Evolutionary conservation across 2,797 vertebrate genomes (phyloP), one percentile per base, ranked within the genome.

Genomic region (Sebastes steindachneri): DNA sequence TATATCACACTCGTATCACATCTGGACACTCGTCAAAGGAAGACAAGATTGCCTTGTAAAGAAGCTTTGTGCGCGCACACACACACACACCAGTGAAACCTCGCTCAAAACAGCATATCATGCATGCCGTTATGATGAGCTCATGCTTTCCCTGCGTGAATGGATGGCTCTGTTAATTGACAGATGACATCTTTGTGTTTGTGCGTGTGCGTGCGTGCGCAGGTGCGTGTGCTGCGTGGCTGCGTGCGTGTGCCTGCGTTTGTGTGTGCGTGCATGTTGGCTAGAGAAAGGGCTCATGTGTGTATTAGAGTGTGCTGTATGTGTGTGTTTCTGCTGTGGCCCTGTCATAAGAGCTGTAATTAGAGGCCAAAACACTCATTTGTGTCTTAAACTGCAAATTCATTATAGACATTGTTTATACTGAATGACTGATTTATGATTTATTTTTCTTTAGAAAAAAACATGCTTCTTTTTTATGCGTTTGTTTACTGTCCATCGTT

Each of bases 101-200:
- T 31, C 19, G 3, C n/a, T 75, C 28, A 26, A 37, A 69, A 15
- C 57, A 60, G 72, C 35, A n/a, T 31, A 37, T 75, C 75, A 68
- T 7, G 77, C 76, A 83, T 90, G 75, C 84, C 71, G 4, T 9
- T 64, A 53, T 67, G 67, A 83, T 88, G 84, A 21, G 26, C 53
- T 88, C 85, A 84, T 86, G 45, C 58, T 45, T 72, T 68, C 29
- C 7, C 59, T 7, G 37, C 1, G 3, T 93, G 83, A 93, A 91
- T 86, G 48, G 86, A 83, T 1, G 66, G 1, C 77, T 74, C 90
- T 94, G 90, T 91, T 65, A 31, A 25, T 33, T 55, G 60, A 82
- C 67, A 83, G 69, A 80, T 70, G 59, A 25, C 51, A 33, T 86
- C 33, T 86, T 19, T 83, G 37, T 59, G 68, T 3, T 58, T 63